Percentiles rank a stretch among this genome's conserved stretches.
phyloP scores from a whole-genome alignment of 2,888 invertebrate species.

The Ophonus ardosiacus region DNA sequence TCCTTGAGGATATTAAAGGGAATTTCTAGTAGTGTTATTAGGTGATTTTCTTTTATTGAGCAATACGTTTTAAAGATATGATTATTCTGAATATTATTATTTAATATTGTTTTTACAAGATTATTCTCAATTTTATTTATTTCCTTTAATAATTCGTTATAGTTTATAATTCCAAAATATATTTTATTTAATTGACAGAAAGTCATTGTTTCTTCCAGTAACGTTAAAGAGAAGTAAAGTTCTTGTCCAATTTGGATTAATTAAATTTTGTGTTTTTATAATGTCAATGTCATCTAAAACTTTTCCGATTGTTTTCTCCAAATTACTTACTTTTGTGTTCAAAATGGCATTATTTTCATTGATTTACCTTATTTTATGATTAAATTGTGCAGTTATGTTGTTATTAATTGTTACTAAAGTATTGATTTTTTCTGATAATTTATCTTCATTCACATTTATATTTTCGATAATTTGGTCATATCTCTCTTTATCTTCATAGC shows the following conservation, averaged over 20 bases:
- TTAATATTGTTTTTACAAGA: not conserved
- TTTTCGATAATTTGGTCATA: no score
- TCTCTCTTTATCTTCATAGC: no score
- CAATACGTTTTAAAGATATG: slow-evolving; percentile 2
- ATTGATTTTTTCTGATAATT: no score
- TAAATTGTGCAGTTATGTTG: slow-evolving; percentile 15
- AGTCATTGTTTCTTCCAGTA: slow-evolving; percentile 36
- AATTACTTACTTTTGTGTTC: slow-evolving; percentile 14
- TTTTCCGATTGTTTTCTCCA: slow-evolving; percentile 23
- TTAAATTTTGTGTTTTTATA: slow-evolving; percentile 21
- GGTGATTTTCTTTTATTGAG: not conserved
- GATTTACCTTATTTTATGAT: slow-evolving; percentile 14
- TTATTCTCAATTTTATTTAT: no score
- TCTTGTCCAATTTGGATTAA: slow-evolving; percentile 25
- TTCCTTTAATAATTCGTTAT: not conserved
- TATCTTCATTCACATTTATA: no score
- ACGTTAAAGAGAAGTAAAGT: slow-evolving; percentile 7
- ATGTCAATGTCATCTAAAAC: slow-evolving; percentile 15
- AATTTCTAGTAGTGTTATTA: slow-evolving; percentile 9
- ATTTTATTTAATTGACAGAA: slow-evolving; percentile 11
- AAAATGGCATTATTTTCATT: slow-evolving; percentile 31
- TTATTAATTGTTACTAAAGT: no score
- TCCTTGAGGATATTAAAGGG: not conserved
- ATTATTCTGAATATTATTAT: not conserved
- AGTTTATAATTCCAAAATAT: slow-evolving; percentile 3